These are phyloP conservation scores for Magallana nippona DNA, from an alignment of 2,888 invertebrate genomes.

Conservation along the genomic window DNA sequence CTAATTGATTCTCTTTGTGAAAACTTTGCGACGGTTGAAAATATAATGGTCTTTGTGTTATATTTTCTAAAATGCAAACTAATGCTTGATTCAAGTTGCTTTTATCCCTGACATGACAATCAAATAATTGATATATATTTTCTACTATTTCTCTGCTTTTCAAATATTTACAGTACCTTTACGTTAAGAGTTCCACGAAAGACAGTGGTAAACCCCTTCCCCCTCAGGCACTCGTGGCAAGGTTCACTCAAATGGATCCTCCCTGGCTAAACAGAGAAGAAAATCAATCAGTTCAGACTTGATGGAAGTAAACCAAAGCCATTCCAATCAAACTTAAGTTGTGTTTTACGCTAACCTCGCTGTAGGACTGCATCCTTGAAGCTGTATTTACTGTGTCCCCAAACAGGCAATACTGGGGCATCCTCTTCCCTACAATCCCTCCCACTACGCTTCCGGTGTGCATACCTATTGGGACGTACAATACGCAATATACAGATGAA, in stretches of 20 bases:
- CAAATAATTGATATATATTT: background rate
- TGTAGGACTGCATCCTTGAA: slow-evolving; percentile 90
- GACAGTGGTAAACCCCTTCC: slow-evolving; percentile 85
- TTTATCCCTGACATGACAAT: background rate
- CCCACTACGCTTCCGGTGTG: slow-evolving; percentile 94
- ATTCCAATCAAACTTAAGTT: too few species aligned
- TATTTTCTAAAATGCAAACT: too few species aligned
- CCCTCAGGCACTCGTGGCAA: slow-evolving; percentile 86
- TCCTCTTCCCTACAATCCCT: slow-evolving; percentile 91
- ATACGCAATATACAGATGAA: background rate
- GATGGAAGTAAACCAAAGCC: background rate
- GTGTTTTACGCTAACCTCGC: slow-evolving; percentile 81
- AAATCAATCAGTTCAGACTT: background rate
- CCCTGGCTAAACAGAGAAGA: slow-evolving; percentile 82
- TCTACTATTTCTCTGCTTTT: too few species aligned
- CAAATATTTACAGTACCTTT: slow-evolving; percentile 83
- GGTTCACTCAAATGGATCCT: slow-evolving; percentile 88
- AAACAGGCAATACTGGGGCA: slow-evolving; percentile 93
- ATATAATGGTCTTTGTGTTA: too few species aligned
- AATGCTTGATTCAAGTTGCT: too few species aligned
- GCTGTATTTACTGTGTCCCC: slow-evolving; percentile 95
- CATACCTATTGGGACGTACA: slow-evolving; percentile 80
- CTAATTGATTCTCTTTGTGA: too few species aligned
- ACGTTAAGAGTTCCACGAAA: slow-evolving; percentile 88
- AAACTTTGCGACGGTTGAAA: too few species aligned